These are phyloP conservation scores for Crambe crambe DNA, from an alignment of 37 sponge, comb jelly and placozoan species.

Conservation along the genomic window DNA sequence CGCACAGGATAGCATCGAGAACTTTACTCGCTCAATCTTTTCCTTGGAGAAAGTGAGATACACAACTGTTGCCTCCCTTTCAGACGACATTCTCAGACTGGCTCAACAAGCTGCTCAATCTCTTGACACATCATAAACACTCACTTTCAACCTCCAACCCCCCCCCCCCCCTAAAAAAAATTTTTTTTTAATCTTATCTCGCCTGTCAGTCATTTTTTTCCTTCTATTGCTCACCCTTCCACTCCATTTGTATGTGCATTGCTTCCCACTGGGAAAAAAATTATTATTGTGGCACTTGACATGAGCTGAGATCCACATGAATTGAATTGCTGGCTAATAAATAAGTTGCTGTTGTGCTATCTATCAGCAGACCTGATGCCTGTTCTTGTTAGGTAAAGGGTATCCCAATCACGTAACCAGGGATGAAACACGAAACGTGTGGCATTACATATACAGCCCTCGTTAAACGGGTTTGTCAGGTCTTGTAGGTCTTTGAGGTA, in stretches of 20 bases:
- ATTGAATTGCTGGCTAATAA: too few relatives aligned
- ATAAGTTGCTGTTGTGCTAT: too few relatives aligned
- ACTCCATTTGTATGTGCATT: too few relatives aligned
- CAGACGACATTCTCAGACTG: constrained; percentile 63
- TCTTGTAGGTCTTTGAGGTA: constrained; percentile 57
- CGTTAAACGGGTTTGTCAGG: constrained; percentile 60
- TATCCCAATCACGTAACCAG: constrained; percentile 43
- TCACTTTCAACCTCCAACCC: background rate
- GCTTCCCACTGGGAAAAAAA: too few relatives aligned
- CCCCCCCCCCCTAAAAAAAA: background rate
- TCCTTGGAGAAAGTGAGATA: constrained; percentile 61
- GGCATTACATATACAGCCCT: constrained; percentile 47
- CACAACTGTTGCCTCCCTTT: constrained; percentile 41
- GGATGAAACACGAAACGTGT: constrained; percentile 17
- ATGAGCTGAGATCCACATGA: too few relatives aligned
- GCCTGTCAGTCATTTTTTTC: background rate
- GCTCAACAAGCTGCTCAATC: constrained; percentile 29
- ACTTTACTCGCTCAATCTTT: constrained; percentile 62
- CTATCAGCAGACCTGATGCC: too few relatives aligned
- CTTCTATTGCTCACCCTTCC: too few relatives aligned
- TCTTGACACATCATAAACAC: background rate
- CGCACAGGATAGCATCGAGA: constrained; percentile 36
- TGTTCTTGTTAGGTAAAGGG: constrained; percentile 24
- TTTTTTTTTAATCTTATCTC: background rate
- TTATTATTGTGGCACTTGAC: too few relatives aligned